Percentiles rank a stretch among this genome's conserved stretches.
These are phyloP conservation scores for Ferdinandea cuprea DNA, from an alignment of 2,888 invertebrate species.

Conservation along the genomic window DNA sequence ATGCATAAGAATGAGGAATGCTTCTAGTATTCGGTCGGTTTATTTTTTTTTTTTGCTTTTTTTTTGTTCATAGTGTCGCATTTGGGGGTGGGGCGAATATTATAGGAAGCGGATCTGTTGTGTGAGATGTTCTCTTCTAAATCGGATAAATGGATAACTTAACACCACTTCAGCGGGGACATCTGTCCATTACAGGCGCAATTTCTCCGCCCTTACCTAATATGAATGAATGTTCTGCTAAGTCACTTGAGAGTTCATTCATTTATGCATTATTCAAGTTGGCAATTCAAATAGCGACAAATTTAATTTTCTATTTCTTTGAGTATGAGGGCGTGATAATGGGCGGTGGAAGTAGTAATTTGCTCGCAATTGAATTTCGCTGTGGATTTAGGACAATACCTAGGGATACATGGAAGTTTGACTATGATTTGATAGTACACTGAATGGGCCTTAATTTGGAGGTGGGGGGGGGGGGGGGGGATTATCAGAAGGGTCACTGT, in stretches of 20 bases:
- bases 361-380: slow-evolving; percentile 39
- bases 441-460: no score
- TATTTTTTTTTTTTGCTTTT: slow-evolving; percentile 11
- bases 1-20: slow-evolving; percentile 33
- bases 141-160: slow-evolving; percentile 74
- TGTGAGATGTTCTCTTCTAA: slow-evolving; percentile 60
- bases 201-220: slow-evolving; percentile 5
- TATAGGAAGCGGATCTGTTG: slow-evolving; percentile 66
- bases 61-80: slow-evolving; percentile 54
- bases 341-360: slow-evolving; percentile 54
- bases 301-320: slow-evolving; percentile 66
- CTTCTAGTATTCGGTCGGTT: no score
- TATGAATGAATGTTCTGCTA: slow-evolving; percentile 33
- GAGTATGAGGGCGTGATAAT: slow-evolving; percentile 55
- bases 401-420: neutral
- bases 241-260: slow-evolving; percentile 68
- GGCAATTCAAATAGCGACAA: slow-evolving; percentile 70
- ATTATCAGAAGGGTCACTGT: no score
- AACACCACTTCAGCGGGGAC: slow-evolving; percentile 70
- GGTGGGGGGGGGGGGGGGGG: no score
- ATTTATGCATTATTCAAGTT: slow-evolving; percentile 67
- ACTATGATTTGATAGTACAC: neutral
- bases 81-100: slow-evolving; percentile 11
- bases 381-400: slow-evolving; percentile 9
- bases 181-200: slow-evolving; percentile 70